phyloP scores from a whole-genome alignment of 2,888 invertebrate genomes.

The Oxycera nigricornis region DNA sequence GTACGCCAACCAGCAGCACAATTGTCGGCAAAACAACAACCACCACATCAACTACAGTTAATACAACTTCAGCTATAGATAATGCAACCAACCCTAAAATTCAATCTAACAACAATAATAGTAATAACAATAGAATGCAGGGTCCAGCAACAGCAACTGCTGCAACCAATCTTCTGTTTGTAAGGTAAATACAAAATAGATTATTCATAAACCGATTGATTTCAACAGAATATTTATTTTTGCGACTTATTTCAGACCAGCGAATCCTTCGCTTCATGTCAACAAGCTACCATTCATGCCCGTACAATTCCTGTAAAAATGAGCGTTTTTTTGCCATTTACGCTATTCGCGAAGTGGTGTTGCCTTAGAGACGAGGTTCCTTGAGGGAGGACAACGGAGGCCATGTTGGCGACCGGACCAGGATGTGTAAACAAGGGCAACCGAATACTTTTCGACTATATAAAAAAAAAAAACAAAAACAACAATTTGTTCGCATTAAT shows the following conservation, averaged over 20 bases:
- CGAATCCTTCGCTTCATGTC: constrained; percentile 58
- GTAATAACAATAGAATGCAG: constrained; percentile 54
- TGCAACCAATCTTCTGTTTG: constrained; percentile 57
- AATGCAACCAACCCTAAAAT: constrained; percentile 42
- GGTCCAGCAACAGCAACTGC: constrained; percentile 50
- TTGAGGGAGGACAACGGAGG: background rate
- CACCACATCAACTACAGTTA: constrained; percentile 41
- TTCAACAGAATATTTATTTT: background rate
- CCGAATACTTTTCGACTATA: constrained; percentile 21
- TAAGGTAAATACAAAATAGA: constrained; percentile 56
- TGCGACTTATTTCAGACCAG: constrained; percentile 51
- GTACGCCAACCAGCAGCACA: constrained; percentile 48
- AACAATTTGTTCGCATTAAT: background rate
- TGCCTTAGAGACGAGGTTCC: constrained; percentile 14
- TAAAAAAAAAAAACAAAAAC: background rate
- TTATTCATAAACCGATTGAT: too few species aligned
- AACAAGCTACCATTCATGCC: constrained; percentile 60
- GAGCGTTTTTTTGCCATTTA: background rate
- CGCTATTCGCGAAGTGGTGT: constrained; percentile 2
- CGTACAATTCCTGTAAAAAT: constrained; percentile 59
- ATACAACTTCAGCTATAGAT: constrained; percentile 47
- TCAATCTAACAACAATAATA: constrained; percentile 47
- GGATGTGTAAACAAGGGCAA: background rate
- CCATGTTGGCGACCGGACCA: background rate
- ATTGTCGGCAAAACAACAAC: constrained; percentile 47